phyloP scores from a whole-genome alignment of 64 coral and sea anemone species.

The Hydrozoanthus tunicans region DNA sequence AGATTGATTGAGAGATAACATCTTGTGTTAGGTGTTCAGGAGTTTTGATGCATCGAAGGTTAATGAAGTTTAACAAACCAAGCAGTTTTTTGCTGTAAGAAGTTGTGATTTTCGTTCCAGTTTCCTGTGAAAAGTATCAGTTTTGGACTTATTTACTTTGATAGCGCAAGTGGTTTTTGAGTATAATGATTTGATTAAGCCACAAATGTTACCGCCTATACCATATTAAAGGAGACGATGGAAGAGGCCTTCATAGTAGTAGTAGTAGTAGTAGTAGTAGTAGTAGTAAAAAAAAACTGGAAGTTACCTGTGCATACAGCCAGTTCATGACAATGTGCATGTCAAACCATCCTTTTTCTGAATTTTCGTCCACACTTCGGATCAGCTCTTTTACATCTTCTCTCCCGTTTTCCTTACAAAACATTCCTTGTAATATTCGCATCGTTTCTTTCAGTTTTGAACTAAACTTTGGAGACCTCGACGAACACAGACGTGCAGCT shows the following conservation, averaged over 20 bases:
- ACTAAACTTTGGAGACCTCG: neutral
- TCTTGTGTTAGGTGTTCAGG: no score
- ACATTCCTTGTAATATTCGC: neutral
- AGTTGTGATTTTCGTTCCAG: no score
- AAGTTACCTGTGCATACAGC: slow-evolving; percentile 3
- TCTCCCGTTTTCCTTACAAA: neutral
- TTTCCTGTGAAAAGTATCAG: no score
- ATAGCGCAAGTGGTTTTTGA: no score
- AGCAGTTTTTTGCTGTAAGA: no score
- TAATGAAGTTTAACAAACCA: no score
- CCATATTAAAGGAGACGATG: no score
- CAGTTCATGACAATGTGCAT: slow-evolving; percentile 23
- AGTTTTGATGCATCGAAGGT: no score
- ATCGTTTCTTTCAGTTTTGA: neutral
- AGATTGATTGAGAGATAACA: no score
- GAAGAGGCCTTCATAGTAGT: neutral
- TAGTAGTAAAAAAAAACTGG: neutral
- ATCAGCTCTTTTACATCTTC: neutral
- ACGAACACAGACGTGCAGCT: neutral
- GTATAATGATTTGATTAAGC: no score
- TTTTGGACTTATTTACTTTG: no score
- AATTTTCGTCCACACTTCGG: neutral
- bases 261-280: neutral
- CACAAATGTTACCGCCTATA: no score
- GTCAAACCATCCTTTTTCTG: slow-evolving; percentile 11